Evolutionary conservation across 2,888 invertebrate species (phyloP), one percentile per base, ranked within the genome.

Genomic region (Oeneis ivallda): DNA sequence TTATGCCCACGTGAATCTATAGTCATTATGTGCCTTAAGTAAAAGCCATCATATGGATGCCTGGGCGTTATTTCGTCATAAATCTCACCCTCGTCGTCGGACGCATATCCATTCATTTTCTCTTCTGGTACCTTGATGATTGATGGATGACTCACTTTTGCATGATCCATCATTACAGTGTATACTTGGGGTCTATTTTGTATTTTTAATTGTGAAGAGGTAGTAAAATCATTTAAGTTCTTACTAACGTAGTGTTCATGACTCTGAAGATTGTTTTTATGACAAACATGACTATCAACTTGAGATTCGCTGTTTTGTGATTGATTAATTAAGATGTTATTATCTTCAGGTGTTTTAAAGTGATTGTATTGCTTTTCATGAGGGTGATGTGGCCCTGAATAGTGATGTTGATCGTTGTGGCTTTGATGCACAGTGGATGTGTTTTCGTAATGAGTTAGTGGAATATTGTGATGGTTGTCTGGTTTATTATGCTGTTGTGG

Each of bases 21-120:
- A 56, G 87, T 87, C 41, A 78, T 74, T 74, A 77, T 83, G 73
- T 92, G 92, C 70, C 86, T 83, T 73, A 92, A 80, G 70, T 92
- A 92, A 75, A 84, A 92, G 19, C 87, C 89, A 73, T 92, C 92
- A 68, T 92, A 92, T 6, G 92, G 92, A 72, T 92, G 92, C 69
- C 92, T 83, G n/a, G 92, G 92, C 53, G 75, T 66, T 53, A 70
- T 65, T 65, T 87, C 87, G 54, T 89, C 88, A 62, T 76, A 74
- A 70, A 75, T 75, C 43, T 85, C 84, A 74, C 79, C 79, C 52
- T 88, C 88, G 41, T 74, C 73, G 47, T 83, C 86, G 5, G 84
- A 82, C 11, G 76, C 68, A 69, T 83, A 75, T 49, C 87, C 88
- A 75, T 88, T 89, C 63, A 79, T 67, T 34, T 74, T 70, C 73